phyloP scores from a whole-genome alignment of 2,888 invertebrate species.

The Bellardia bayeri region DNA sequence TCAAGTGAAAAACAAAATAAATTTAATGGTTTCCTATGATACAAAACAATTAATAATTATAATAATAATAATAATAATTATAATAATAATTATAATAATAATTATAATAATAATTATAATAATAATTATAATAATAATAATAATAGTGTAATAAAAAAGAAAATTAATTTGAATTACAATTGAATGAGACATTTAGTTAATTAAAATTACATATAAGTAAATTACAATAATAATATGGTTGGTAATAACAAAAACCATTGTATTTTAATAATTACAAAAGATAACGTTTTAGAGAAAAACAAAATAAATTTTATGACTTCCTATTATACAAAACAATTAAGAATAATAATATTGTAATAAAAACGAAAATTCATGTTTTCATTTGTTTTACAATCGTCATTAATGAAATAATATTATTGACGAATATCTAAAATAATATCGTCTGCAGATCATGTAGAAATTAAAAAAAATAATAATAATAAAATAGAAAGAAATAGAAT shows the following conservation, averaged over 20 bases:
- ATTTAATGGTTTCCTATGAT: conserved; percentile 16
- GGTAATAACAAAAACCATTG: too few species aligned
- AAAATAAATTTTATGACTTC: not conserved
- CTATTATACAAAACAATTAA: conserved; percentile 27
- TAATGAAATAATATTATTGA: conserved; percentile 46
- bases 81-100: not conserved
- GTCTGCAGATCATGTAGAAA: conserved; percentile 43
- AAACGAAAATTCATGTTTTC: conserved; percentile 17
- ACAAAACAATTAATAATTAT: not conserved
- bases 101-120: not conserved
- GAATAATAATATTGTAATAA: not conserved
- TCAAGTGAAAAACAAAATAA: conserved; percentile 20
- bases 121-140: not conserved
- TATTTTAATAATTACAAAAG: too few species aligned
- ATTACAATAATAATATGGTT: too few species aligned
- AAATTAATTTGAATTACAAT: conserved; percentile 37
- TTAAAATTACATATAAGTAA: not conserved
- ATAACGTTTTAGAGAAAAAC: conserved; percentile 16
- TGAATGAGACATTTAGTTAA: conserved; percentile 30
- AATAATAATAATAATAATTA: not conserved
- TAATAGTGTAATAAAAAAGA: not conserved
- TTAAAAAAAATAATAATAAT: not conserved
- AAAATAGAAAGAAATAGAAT: not conserved
- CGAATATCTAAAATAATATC: conserved; percentile 47
- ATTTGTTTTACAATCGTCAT: conserved; percentile 32